Evolutionary conservation across 1,140 invertebrate species (phyloP).

Genomic region (Sinonovacula constricta): DNA sequence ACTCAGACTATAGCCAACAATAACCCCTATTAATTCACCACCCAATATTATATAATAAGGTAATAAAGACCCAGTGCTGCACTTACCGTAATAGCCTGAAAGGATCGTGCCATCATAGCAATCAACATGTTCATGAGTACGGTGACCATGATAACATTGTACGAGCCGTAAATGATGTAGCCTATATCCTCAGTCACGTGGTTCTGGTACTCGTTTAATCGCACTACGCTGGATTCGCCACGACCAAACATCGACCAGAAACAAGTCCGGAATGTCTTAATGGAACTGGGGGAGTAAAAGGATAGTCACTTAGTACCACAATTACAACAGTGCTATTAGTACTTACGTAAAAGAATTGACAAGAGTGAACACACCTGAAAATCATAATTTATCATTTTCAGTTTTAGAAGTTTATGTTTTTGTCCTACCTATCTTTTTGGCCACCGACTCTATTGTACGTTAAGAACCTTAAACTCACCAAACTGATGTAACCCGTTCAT

Average conservation of each 20-base stretch:
- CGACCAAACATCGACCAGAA: slow-evolving; percentile 86
- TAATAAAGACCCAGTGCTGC: neutral
- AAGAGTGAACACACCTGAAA: no score
- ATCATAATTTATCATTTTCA: no score
- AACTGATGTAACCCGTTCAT: no score
- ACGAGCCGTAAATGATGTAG: slow-evolving; percentile 90
- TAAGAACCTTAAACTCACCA: no score
- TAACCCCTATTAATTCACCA: no score
- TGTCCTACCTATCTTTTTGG: no score
- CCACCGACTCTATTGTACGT: no score
- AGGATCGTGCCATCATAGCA: slow-evolving; percentile 99
- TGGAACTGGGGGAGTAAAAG: slow-evolving; percentile 82
- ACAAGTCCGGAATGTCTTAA: slow-evolving; percentile 65
- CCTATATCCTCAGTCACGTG: slow-evolving; percentile 68
- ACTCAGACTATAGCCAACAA: no score
- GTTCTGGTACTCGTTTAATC: slow-evolving; percentile 90
- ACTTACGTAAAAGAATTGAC: neutral
- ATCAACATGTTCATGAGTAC: slow-evolving; percentile 98
- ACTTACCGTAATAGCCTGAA: slow-evolving; percentile 77
- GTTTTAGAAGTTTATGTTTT: no score
- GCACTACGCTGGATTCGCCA: slow-evolving; percentile 95
- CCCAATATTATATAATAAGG: neutral
- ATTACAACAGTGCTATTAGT: neutral
- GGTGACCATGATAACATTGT: slow-evolving; percentile 97
- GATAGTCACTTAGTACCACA: neutral